These are phyloP conservation scores for Ornithoptera alexandrae DNA, from an alignment of 2,888 invertebrate genomes.

Conservation along the genomic window DNA sequence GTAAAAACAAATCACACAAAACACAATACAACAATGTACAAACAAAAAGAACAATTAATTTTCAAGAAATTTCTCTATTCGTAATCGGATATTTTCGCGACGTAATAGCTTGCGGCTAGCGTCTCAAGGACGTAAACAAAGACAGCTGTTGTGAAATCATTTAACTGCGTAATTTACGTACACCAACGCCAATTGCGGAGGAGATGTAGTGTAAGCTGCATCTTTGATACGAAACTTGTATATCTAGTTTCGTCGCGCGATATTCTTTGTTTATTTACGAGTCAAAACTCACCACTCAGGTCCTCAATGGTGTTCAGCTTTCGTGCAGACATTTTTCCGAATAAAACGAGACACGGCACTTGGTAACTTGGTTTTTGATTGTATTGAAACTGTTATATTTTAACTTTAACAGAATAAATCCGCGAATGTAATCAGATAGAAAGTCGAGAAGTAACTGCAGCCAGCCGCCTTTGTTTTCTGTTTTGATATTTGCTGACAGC, in stretches of 20 bases:
- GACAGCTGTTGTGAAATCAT: constrained; percentile 33
- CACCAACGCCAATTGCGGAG: constrained; percentile 13
- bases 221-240: constrained; percentile 46
- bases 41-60: no score
- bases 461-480: constrained; percentile 54
- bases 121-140: constrained; percentile 29
- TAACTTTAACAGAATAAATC: constrained; percentile 4
- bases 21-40: no score
- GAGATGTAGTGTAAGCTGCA: constrained; percentile 33
- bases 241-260: constrained; percentile 51
- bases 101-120: constrained; percentile 23
- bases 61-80: background rate
- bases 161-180: constrained; percentile 42
- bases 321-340: constrained; percentile 63
- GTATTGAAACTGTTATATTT: background rate
- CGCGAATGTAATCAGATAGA: constrained; percentile 31
- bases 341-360: constrained; percentile 31
- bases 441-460: constrained; percentile 39
- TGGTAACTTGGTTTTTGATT: background rate
- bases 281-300: constrained; percentile 66
- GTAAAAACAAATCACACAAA: no score
- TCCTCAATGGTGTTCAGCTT: constrained; percentile 76
- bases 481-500: constrained; percentile 43
- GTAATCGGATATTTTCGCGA: constrained; percentile 13
- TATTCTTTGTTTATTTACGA: constrained; percentile 60